Percentiles rank a stretch among this genome's conserved stretches.
phyloP scores from a whole-genome alignment of 1,140 invertebrate species.

The Sinella curviseta region DNA sequence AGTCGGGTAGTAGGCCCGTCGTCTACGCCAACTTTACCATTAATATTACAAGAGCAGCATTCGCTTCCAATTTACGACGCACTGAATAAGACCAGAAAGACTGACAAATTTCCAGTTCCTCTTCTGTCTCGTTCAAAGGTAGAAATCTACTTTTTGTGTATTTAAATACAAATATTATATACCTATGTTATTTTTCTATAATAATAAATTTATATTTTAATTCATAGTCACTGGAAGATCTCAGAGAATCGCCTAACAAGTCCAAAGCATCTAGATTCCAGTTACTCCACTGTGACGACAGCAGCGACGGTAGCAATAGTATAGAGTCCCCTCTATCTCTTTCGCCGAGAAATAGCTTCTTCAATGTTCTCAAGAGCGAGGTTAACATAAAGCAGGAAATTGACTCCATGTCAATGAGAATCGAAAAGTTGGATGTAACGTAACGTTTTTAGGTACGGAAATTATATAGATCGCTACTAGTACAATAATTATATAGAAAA shows the following conservation, averaged over 20 bases:
- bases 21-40: background rate
- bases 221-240: slow-evolving; percentile 42
- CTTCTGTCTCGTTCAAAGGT: slow-evolving; percentile 34
- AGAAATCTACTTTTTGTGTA: too few relatives aligned
- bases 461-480: background rate
- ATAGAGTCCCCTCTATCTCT: slow-evolving; percentile 18
- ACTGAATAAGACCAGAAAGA: slow-evolving; percentile 17
- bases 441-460: slow-evolving; percentile 6
- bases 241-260: slow-evolving; percentile 38
- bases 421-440: slow-evolving; percentile 38
- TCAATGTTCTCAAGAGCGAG: slow-evolving; percentile 20
- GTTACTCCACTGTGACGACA: slow-evolving; percentile 32
- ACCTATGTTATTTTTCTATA: too few relatives aligned
- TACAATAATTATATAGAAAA: background rate
- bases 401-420: slow-evolving; percentile 38
- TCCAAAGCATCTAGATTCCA: slow-evolving; percentile 25
- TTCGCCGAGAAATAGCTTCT: slow-evolving; percentile 27
- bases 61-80: background rate
- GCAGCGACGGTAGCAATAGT: slow-evolving; percentile 1
- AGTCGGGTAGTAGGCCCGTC: background rate
- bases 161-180: too few relatives aligned
- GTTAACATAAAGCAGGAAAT: slow-evolving; percentile 30
- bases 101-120: slow-evolving; percentile 37
- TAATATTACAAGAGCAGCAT: background rate
- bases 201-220: too few relatives aligned